Evolutionary conservation across 2,888 invertebrate genomes (phyloP).

Genomic region (Beris morrisii): DNA sequence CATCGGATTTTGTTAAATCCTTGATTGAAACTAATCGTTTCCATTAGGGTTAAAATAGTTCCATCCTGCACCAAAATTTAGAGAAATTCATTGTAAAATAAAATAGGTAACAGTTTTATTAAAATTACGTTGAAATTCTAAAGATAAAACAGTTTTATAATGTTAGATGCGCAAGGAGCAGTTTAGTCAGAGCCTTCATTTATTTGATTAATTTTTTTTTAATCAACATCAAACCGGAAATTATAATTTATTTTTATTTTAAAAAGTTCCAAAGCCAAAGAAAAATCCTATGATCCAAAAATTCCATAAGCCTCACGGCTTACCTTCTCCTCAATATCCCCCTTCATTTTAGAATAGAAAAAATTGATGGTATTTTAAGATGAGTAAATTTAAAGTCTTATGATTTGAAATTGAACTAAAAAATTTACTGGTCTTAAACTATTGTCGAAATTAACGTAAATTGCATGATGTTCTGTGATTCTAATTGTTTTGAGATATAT

Average conservation of each 20-base stretch:
- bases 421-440: neutral
- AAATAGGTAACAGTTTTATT: no score
- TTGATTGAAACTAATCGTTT: no score
- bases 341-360: conserved; percentile 59
- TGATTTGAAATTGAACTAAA: neutral
- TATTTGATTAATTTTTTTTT: conserved; percentile 13
- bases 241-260: conserved; percentile 32
- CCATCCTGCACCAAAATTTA: no score
- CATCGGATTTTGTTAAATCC: no score
- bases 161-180: no score
- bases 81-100: no score
- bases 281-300: conserved; percentile 44
- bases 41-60: no score
- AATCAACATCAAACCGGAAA: neutral
- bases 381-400: neutral
- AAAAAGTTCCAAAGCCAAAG: conserved; percentile 22
- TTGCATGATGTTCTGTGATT: neutral
- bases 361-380: neutral
- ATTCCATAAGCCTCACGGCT: conserved; percentile 65
- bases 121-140: no score
- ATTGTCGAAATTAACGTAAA: neutral
- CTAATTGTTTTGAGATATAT: neutral
- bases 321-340: conserved; percentile 59
- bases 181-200: conserved; percentile 11
- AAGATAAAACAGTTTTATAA: no score